Evolutionary conservation across 2,888 invertebrate species (phyloP).

Genomic region (Parnassius mnemosyne): DNA sequence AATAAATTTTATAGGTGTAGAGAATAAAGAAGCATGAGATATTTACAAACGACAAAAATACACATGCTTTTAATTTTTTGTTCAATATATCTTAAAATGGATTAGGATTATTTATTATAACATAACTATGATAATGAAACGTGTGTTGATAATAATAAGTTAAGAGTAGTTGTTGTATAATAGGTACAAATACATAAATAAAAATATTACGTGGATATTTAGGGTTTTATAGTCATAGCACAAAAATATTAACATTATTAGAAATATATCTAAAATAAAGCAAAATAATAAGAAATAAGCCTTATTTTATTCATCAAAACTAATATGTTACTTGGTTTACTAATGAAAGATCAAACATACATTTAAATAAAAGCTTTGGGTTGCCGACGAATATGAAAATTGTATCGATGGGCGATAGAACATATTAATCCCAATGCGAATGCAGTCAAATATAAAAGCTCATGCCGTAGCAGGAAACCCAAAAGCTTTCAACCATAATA

Average conservation of each 20-base stretch:
- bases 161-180: too few species aligned
- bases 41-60: conserved; percentile 3
- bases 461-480: conserved; percentile 71
- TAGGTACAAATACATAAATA: too few species aligned
- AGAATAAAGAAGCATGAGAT: background rate
- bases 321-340: conserved; percentile 16
- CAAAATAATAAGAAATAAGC: too few species aligned
- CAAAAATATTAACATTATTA: too few species aligned
- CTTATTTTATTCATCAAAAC: background rate
- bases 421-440: conserved; percentile 37
- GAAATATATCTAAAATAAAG: too few species aligned
- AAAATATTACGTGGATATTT: too few species aligned
- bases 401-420: conserved; percentile 32
- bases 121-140: too few species aligned
- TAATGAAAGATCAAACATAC: conserved; percentile 20
- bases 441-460: conserved; percentile 37
- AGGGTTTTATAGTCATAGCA: too few species aligned
- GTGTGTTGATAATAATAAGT: too few species aligned
- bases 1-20: too few species aligned
- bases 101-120: too few species aligned
- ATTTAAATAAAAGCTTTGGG: conserved; percentile 50
- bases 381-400: conserved; percentile 47
- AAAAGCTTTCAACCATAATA: conserved; percentile 68
- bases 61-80: background rate
- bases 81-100: too few species aligned